phyloP scores from a whole-genome alignment of 2,113 vertebrate genomes.

The Percina caprodes region DNA sequence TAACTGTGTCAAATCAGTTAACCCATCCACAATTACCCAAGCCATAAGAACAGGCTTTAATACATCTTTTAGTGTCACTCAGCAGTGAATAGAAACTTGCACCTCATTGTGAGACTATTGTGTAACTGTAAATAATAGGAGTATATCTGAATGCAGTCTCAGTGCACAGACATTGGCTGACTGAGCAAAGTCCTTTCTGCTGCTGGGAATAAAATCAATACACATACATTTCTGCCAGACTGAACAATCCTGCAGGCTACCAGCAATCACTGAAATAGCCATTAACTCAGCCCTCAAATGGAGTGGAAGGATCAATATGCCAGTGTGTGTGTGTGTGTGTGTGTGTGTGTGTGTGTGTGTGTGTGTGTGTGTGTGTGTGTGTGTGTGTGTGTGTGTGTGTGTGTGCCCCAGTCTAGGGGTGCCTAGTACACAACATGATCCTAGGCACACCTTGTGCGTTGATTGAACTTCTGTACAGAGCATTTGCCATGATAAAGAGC shows the following conservation, averaged over 20 bases:
- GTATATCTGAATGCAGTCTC: conserved; percentile 33
- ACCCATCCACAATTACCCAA: not conserved
- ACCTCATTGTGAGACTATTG: conserved; percentile 30
- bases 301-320: conserved; percentile 62
- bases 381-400: conserved; percentile 24
- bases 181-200: conserved; percentile 50
- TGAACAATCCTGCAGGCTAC: conserved; percentile 58
- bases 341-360: conserved; percentile 30
- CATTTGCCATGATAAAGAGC: conserved; percentile 11
- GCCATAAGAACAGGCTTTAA: not conserved
- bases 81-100: conserved; percentile 24
- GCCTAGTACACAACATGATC: not conserved
- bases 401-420: not conserved
- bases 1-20: not conserved
- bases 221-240: conserved; percentile 54
- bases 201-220: conserved; percentile 74
- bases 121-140: conserved; percentile 57
- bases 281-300: conserved; percentile 66
- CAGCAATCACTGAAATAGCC: conserved; percentile 61
- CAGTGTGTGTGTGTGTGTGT: conserved; percentile 29
- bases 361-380: conserved; percentile 24
- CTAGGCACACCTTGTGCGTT: not conserved
- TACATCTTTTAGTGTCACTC: not conserved
- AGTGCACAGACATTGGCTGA: conserved; percentile 10
- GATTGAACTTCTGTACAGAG: conserved; percentile 31